Evolutionary conservation across 2,888 invertebrate species (phyloP), one percentile per base, ranked within the genome.

Genomic region (Spisula subtruncata): DNA sequence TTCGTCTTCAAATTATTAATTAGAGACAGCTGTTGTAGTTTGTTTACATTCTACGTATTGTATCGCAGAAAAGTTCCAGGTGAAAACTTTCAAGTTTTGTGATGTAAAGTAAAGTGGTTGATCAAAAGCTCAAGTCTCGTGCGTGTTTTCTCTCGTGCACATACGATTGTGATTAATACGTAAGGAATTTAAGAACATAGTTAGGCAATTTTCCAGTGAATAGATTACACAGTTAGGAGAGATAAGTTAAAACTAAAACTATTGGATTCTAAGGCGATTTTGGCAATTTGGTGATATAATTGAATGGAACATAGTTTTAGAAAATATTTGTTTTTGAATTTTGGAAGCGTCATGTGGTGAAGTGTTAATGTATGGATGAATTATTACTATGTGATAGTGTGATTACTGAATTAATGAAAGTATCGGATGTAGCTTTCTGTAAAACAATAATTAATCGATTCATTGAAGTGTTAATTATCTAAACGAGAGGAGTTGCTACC

Each of bases 151-250:
- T 2, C 79, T 0, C 81, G 81, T 81, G 81, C 48, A 81, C 48
- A 81, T 81, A 16, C 46, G 25, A 5, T 16, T 8, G 48, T 51
- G 51, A 81, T 81, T 81, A 81, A 46, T 46, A 12, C 32, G 46
- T 18, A 20, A 51, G n/a, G 51, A 48, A 81, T 81, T 48, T 25
- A 48, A 81, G n/a, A 81, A 25, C 75, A 81, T 81, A 81, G 46
- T 48, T 48, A 41, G 81, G 81, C 51, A 51, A 1, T 41, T 25
- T 25, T 51, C 48, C 25, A 48, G 48, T 46, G 4, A 8, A 6
- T n/a, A 29, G 75, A 75, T 75, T 75, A 75, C 18, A 75, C 75
- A 75, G 75, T 75, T 75, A 75, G 75, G 75, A 16, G 25, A 60
- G 20, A 41, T 5, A 41, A n/a, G 60, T 60, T 2, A 14, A 25